Base-by-base conservation (phyloP, 2,888 invertebrate genomes). In the Euphydryas editha region DNA sequence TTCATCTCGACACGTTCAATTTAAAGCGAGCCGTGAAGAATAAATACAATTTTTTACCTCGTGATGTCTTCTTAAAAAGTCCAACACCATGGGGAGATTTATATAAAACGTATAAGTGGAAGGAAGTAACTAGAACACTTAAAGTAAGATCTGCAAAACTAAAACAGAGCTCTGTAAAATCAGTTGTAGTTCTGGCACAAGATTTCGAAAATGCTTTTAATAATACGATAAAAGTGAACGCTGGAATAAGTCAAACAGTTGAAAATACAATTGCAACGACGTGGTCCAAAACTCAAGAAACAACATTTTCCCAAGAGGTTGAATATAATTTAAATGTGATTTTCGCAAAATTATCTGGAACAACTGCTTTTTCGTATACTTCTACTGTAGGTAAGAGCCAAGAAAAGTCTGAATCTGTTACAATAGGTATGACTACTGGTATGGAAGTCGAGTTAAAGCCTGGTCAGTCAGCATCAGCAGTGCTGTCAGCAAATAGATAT, bases 41-140 rank as follows among this genome's bases (percentile, higher is more conserved):
- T 8, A 80, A 83, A 58, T 86, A 81, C 21, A 84, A 84, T 0
- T 75, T 57, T 13, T 76, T 72, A 65, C 86, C 90, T 0, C 81
- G 68, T 2, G 75, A 77, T 6, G 77, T 82, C 0, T 90, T 79
- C 59, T 66, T 87, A 8, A 81, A 78, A 75, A 86, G 86, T 59
- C 90, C 90, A 0, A 90, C 90, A 0, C 90, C 88, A 0, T 90
- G 90, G 90, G 85, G 84, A 0, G 89, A 90, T 74, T 75, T 90
- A 4, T 90, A 87, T 67, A 79, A 82, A 58, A 80, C 64, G 49
- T 84, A 85, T 60, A 75, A 80, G 21, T 90, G 88, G 88, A 84
- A 88, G 65, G 80, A 83, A 73, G 80, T 90, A 0, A 76, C 78
- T 0, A 80, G 78, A 69, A 75, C 85, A 0, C 21, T 87, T 17